These are phyloP conservation scores for Oasisia sp. DNA, from an alignment of 2,888 invertebrate species.

Conservation along the genomic window DNA sequence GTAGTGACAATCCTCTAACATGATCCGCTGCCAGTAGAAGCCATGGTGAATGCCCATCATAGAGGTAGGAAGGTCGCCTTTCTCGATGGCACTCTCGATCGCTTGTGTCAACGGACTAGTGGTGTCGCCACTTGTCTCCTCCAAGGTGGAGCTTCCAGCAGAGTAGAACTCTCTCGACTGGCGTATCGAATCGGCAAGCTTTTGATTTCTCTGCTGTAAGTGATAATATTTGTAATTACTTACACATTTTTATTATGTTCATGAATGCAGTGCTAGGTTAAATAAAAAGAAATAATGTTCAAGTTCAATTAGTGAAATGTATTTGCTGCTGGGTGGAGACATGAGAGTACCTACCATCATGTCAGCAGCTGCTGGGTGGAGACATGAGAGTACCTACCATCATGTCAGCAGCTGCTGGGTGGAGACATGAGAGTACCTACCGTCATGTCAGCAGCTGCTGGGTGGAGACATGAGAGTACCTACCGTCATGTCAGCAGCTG, in stretches of 20 bases:
- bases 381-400: no score
- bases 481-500: no score
- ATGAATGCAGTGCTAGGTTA: not conserved
- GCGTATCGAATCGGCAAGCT: slow-evolving; percentile 49
- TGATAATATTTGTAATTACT: not conserved
- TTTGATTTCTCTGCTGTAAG: slow-evolving; percentile 30
- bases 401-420: no score
- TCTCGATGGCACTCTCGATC: slow-evolving; percentile 46
- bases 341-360: no score
- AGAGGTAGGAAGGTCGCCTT: slow-evolving; percentile 45
- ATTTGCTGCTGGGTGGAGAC: no score
- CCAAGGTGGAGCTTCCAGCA: not conserved
- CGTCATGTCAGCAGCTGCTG: no score
- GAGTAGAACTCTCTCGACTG: slow-evolving; percentile 54
- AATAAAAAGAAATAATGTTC: no score
- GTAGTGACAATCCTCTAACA: slow-evolving; percentile 38
- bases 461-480: no score
- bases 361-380: no score
- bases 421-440: no score
- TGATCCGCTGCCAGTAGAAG: slow-evolving; percentile 58
- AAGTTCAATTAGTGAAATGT: no score
- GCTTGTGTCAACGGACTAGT: slow-evolving; percentile 40
- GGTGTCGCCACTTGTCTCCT: not conserved
- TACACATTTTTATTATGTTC: not conserved
- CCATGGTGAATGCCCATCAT: slow-evolving; percentile 55